A percentile compares a stretch with the other conserved stretches of the same genome.
phyloP scores from a whole-genome alignment of 1,140 invertebrate species.

The Brachionus paranguensis region DNA sequence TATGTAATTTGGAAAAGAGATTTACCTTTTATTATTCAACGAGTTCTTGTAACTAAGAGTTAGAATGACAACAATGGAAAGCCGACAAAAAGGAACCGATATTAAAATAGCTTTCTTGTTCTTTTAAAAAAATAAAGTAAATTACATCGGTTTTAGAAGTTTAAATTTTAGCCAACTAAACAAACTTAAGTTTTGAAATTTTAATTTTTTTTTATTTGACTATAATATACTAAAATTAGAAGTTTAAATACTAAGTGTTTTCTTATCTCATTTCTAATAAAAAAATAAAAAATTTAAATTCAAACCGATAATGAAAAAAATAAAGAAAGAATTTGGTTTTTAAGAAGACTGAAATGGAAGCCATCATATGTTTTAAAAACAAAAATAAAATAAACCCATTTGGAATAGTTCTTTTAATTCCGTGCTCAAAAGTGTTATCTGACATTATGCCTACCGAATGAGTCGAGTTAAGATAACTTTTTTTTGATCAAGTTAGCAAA shows the following conservation, averaged over 20 bases:
- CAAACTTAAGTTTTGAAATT: neutral
- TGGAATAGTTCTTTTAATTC: neutral
- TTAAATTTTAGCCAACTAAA: neutral
- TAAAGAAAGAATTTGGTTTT: neutral
- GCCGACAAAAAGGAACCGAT: conserved; percentile 6
- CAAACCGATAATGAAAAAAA: neutral
- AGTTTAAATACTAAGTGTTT: neutral
- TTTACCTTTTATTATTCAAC: conserved; percentile 1
- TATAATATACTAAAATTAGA: conserved; percentile 29
- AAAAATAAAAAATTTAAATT: neutral
- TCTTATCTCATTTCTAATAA: conserved; percentile 17
- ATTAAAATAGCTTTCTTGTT: conserved; percentile 1
- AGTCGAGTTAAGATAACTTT: neutral
- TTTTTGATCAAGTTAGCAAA: neutral
- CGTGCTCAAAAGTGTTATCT: neutral
- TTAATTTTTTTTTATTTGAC: neutral
- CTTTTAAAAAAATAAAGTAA: conserved; percentile 13
- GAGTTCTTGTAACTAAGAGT: conserved; percentile 27
- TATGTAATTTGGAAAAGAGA: conserved; percentile 19
- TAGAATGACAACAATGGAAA: conserved; percentile 15
- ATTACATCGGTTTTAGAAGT: neutral
- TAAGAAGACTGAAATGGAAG: neutral
- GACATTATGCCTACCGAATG: neutral
- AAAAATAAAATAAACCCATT: neutral
- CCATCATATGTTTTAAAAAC: neutral